Conservation (phyloP, 2,888 invertebrate genomes). For the Leptinotarsa peninsularis region DNA sequence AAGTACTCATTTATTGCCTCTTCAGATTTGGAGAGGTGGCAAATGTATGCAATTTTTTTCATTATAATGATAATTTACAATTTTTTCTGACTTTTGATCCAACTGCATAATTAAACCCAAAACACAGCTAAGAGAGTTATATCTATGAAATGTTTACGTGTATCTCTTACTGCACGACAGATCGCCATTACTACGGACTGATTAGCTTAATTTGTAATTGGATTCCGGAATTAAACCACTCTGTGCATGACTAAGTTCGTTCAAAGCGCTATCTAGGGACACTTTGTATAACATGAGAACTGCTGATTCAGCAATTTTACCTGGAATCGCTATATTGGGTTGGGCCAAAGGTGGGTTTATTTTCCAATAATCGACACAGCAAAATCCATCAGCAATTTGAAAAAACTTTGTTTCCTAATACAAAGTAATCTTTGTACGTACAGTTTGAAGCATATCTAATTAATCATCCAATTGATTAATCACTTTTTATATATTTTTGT, state of each 20-base stretch:
- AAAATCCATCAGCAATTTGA: too few species aligned
- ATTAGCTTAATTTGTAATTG: constrained; percentile 56
- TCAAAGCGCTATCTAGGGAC: constrained; percentile 52
- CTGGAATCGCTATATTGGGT: constrained; percentile 2
- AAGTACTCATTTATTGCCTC: too few species aligned
- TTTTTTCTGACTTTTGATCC: not conserved
- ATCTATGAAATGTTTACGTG: not conserved
- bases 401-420: too few species aligned
- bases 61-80: too few species aligned
- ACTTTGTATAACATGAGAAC: not conserved
- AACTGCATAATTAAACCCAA: not conserved
- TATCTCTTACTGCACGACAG: not conserved
- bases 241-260: constrained; percentile 54
- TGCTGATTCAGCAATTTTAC: constrained; percentile 2
- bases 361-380: too few species aligned
- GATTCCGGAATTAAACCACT: constrained; percentile 49
- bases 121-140: not conserved
- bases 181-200: constrained; percentile 53
- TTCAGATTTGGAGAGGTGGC: too few species aligned
- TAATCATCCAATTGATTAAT: too few species aligned
- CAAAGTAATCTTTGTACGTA: too few species aligned
- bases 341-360: not conserved
- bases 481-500: too few species aligned
- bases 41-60: too few species aligned
- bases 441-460: too few species aligned